These are phyloP conservation scores for Scaptomyza parva DNA, from an alignment of 2,888 invertebrate genomes.

Conservation along the genomic window DNA sequence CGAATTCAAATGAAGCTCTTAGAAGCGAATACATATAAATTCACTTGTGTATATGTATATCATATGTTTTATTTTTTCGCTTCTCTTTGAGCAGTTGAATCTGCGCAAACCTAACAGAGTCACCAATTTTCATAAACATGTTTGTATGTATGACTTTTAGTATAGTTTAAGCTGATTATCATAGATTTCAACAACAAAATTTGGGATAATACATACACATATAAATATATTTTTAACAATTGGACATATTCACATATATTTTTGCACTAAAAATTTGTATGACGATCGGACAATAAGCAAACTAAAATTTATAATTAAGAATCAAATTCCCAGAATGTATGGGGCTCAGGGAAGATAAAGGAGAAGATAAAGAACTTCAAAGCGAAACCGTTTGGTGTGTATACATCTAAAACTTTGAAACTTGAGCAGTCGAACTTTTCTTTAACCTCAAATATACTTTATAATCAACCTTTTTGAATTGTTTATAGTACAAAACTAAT, in stretches of 20 bases:
- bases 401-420: neutral
- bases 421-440: no score
- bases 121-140: no score
- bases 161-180: no score
- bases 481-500: no score
- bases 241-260: neutral
- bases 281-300: slow-evolving; percentile 4
- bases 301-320: neutral
- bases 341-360: neutral
- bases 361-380: neutral
- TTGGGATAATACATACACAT: no score
- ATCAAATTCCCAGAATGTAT: neutral
- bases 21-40: neutral
- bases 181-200: neutral
- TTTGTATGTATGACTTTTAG: no score
- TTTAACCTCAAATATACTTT: no score
- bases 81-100: no score
- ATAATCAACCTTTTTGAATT: no score
- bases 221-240: neutral
- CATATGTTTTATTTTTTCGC: neutral
- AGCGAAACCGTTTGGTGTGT: neutral
- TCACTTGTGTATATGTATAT: no score
- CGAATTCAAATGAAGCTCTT: neutral
- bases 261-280: neutral
- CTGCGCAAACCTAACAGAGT: no score